Conservation (phyloP, 2,113 vertebrate species). For the Toxostoma redivivum region DNA sequence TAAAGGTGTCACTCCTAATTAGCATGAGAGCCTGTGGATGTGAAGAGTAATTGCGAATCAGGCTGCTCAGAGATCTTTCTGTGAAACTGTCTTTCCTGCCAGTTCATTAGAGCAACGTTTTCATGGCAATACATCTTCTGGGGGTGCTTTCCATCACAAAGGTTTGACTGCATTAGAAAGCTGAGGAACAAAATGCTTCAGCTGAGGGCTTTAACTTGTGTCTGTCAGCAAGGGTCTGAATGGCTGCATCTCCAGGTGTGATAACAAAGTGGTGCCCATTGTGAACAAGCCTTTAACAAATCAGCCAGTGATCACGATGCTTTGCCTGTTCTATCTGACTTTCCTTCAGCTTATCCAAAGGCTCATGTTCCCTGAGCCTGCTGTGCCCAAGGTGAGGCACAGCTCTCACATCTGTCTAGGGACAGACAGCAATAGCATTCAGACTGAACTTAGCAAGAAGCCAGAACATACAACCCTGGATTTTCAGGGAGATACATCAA, state of each 20-base stretch:
- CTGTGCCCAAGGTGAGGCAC: not conserved
- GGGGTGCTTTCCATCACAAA: not conserved
- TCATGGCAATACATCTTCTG: not conserved
- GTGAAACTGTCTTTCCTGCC: not conserved
- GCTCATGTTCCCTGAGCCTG: not conserved
- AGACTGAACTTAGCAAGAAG: not conserved
- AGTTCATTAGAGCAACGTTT: not conserved
- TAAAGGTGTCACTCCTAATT: conserved; percentile 54
- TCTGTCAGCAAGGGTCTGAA: not conserved
- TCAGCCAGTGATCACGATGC: not conserved
- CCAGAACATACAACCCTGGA: not conserved
- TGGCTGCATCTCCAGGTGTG: not conserved
- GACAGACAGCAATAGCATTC: not conserved
- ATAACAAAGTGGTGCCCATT: not conserved
- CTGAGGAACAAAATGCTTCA: not conserved
- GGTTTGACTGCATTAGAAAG: not conserved
- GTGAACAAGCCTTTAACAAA: not conserved
- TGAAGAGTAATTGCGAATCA: not conserved
- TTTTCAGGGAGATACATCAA: not conserved
- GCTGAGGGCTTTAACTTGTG: not conserved
- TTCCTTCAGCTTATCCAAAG: not conserved
- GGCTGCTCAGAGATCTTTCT: not conserved
- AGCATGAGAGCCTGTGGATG: not conserved
- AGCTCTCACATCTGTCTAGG: not conserved
- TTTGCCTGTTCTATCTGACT: not conserved